Percentiles rank a stretch among this genome's conserved stretches.
phyloP scores from a whole-genome alignment of 1,140 invertebrate species.

The Grapholita molesta region DNA sequence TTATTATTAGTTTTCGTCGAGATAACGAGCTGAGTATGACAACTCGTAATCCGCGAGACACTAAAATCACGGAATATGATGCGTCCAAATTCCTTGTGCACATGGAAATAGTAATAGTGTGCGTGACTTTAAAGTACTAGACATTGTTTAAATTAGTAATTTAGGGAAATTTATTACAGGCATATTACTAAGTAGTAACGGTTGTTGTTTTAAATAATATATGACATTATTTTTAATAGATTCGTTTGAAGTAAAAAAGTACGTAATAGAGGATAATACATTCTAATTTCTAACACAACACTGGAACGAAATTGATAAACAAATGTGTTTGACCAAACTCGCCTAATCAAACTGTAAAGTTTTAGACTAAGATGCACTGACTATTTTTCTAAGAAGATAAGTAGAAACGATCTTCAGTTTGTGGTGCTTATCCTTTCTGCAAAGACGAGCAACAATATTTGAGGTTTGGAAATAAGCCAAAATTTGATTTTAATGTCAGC shows the following conservation, averaged over 20 bases:
- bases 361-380: background rate
- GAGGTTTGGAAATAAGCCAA: slow-evolving; percentile 60
- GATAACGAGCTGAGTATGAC: slow-evolving; percentile 41
- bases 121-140: background rate
- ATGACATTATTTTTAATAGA: slow-evolving; percentile 2
- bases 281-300: background rate
- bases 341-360: background rate
- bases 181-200: background rate
- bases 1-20: slow-evolving; percentile 40
- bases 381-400: slow-evolving; percentile 29
- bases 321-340: background rate
- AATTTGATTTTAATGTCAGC: slow-evolving; percentile 74
- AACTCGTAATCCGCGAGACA: slow-evolving; percentile 21
- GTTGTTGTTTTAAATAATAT: slow-evolving; percentile 5
- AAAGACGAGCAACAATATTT: slow-evolving; percentile 68
- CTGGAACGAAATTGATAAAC: background rate
- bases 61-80: background rate
- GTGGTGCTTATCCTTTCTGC: slow-evolving; percentile 52
- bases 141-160: background rate
- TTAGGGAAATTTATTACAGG: background rate
- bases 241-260: background rate
- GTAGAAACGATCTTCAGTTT: slow-evolving; percentile 35
- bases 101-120: background rate
- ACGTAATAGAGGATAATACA: background rate
- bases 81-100: background rate